Conservation (phyloP, 2,888 invertebrate species). For the Autographa gamma region DNA sequence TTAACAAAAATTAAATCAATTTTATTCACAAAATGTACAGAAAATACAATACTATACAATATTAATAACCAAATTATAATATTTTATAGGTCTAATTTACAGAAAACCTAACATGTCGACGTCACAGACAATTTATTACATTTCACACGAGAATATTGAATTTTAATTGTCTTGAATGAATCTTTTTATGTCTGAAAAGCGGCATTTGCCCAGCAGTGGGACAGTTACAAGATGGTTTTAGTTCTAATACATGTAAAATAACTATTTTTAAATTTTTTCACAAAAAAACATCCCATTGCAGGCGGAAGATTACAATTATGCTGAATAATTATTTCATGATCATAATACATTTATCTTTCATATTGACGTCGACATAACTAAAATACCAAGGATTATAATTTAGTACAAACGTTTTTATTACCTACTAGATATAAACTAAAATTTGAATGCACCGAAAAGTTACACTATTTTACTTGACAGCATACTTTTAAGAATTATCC, state of each 20-base stretch:
- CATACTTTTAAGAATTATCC: neutral
- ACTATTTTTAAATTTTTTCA: no score
- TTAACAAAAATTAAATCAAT: constrained; percentile 43
- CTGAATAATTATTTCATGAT: neutral
- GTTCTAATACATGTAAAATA: no score
- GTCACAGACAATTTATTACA: neutral
- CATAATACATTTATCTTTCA: no score
- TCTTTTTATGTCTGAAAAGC: neutral
- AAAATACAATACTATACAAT: constrained; percentile 35
- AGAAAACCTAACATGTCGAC: constrained; percentile 24
- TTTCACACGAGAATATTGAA: neutral
- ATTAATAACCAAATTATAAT: constrained; percentile 18
- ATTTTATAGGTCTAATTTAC: constrained; percentile 13
- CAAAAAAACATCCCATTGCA: no score
- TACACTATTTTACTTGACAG: constrained; percentile 25
- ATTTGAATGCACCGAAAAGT: constrained; percentile 23
- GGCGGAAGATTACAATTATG: neutral
- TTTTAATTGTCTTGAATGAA: no score
- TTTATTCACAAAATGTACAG: constrained; percentile 56
- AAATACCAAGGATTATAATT: constrained; percentile 50
- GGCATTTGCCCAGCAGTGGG: neutral
- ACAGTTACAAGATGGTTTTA: neutral
- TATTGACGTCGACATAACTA: constrained; percentile 11
- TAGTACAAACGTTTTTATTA: constrained; percentile 23
- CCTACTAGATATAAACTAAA: constrained; percentile 34